Percentiles rank a stretch among this genome's conserved stretches.
phyloP scores from a whole-genome alignment of 2,113 vertebrate species.

The Picathartes gymnocephalus region DNA sequence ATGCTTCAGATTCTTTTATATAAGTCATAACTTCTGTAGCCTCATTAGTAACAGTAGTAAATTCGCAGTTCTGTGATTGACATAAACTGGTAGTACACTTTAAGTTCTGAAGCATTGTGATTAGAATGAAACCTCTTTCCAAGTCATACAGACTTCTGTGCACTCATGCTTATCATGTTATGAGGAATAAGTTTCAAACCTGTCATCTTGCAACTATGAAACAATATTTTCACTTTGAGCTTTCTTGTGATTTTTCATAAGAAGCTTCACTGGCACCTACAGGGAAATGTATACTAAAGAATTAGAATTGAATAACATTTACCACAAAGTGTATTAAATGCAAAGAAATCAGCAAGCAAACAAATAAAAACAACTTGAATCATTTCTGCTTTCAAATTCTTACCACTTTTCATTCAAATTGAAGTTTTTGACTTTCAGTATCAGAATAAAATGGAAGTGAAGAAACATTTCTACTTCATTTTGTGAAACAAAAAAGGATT shows the following conservation, averaged over 20 bases:
- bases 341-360: background rate
- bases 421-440: background rate
- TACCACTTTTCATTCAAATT: background rate
- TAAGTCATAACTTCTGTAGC: background rate
- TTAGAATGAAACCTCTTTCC: background rate
- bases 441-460: background rate
- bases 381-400: background rate
- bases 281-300: background rate
- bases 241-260: background rate
- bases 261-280: background rate
- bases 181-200: background rate
- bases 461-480: background rate
- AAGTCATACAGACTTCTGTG: background rate
- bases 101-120: background rate
- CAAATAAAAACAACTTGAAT: background rate
- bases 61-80: background rate
- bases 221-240: background rate
- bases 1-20: background rate
- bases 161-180: background rate
- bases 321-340: background rate
- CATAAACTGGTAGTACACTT: background rate
- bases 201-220: background rate
- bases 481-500: background rate
- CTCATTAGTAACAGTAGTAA: background rate
- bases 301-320: background rate